Conservation (phyloP, 1,140 invertebrate species). For the Sitobion miscanthi region DNA sequence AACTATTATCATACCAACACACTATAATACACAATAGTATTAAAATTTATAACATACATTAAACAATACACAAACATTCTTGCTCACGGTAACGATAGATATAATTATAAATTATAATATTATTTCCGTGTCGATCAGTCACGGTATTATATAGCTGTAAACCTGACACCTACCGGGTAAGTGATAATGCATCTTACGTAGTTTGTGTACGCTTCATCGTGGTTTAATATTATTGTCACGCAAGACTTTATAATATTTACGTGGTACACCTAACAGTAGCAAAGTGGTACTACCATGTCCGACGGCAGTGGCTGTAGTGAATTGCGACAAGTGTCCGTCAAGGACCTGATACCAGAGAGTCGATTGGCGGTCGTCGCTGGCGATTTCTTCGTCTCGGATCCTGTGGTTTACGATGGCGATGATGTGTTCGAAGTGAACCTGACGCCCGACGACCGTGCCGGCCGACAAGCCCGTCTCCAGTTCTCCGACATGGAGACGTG, state of each 20-base stretch:
- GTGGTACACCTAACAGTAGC: not conserved
- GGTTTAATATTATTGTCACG: not conserved
- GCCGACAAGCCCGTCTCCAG: too few relatives aligned
- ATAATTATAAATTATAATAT: not conserved
- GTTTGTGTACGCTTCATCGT: not conserved
- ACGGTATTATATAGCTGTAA: not conserved
- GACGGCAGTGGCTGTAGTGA: not conserved
- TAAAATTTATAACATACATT: not conserved
- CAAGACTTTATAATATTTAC: not conserved
- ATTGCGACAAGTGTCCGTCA: not conserved
- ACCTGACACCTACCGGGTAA: not conserved
- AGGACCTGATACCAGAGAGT: slow-evolving; percentile 25
- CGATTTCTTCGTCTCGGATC: not conserved
- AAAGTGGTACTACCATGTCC: not conserved
- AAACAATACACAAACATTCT: not conserved
- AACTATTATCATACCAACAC: not conserved
- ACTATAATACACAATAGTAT: not conserved
- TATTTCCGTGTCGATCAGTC: not conserved
- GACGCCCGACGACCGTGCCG: not conserved
- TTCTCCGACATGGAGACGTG: not conserved
- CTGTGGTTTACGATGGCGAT: slow-evolving; percentile 12
- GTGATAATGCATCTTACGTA: not conserved
- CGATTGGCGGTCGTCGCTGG: not conserved
- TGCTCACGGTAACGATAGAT: not conserved
- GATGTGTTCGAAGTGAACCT: slow-evolving; percentile 4